These are phyloP conservation scores for Tinea pellionella DNA, from an alignment of 2,888 invertebrate species.

Conservation along the genomic window DNA sequence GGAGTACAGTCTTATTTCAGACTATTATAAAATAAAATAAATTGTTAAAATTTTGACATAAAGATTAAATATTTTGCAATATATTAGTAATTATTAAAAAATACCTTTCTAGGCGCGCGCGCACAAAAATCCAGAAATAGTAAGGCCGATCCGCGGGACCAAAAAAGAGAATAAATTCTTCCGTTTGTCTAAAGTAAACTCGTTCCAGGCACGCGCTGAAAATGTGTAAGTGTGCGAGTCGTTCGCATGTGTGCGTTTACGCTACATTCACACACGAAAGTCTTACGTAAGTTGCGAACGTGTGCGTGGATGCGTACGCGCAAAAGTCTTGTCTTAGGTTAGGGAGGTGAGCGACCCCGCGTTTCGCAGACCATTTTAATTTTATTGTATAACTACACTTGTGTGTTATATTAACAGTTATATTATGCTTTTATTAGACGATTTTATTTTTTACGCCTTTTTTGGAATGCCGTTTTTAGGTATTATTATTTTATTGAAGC, in stretches of 20 bases:
- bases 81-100: no score
- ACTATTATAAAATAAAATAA: no score
- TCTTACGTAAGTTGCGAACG: constrained; percentile 18
- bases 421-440: constrained; percentile 45
- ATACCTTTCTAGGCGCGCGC: background rate
- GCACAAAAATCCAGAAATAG: constrained; percentile 1
- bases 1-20: no score
- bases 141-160: constrained; percentile 15
- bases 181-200: constrained; percentile 61
- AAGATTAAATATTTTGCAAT: no score
- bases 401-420: constrained; percentile 16
- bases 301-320: constrained; percentile 48
- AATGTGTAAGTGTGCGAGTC: constrained; percentile 32
- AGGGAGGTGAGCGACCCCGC: constrained; percentile 67
- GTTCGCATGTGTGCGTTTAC: constrained; percentile 27
- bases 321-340: constrained; percentile 65
- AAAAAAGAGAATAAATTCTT: constrained; percentile 67
- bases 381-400: constrained; percentile 42
- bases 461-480: no score
- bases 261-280: background rate
- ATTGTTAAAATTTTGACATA: no score
- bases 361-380: constrained; percentile 61
- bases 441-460: no score
- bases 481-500: no score
- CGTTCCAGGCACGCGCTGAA: constrained; percentile 59